A percentile compares a stretch with the other conserved stretches of the same genome.
These are phyloP conservation scores for Ictalurus furcatus DNA, from an alignment of 2,113 vertebrate species.

Conservation along the genomic window DNA sequence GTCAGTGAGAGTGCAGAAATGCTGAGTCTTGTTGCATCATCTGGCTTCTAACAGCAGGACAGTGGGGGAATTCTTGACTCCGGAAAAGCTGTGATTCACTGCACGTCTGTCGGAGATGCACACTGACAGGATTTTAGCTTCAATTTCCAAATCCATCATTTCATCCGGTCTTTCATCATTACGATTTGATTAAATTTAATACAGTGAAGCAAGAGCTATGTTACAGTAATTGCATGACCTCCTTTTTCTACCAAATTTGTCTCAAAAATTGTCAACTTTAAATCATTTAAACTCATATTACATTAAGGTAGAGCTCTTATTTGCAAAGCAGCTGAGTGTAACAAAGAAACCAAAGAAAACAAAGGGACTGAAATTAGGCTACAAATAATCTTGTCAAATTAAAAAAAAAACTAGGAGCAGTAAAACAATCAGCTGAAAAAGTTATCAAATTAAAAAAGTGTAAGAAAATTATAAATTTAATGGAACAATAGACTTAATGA, in stretches of 20 bases:
- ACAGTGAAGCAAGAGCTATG: not conserved
- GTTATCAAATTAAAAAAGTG: not conserved
- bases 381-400: not conserved
- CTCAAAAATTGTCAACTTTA: not conserved
- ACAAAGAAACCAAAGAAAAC: not conserved
- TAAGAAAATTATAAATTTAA: not conserved
- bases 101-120: not conserved
- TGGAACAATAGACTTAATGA: not conserved
- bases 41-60: conserved; percentile 42
- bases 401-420: not conserved
- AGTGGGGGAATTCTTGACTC: conserved; percentile 40
- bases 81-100: conserved; percentile 11
- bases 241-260: not conserved
- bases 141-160: conserved; percentile 5
- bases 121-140: not conserved
- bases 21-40: conserved; percentile 58
- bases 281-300: not conserved
- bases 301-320: not conserved
- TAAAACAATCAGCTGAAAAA: not conserved
- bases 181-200: not conserved
- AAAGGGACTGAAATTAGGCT: not conserved
- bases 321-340: not conserved
- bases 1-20: conserved; percentile 37
- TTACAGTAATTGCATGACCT: not conserved
- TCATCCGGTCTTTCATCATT: not conserved